Evolutionary conservation across 1,140 invertebrate species (phyloP).

Genomic region (Zaprionus ornatus): DNA sequence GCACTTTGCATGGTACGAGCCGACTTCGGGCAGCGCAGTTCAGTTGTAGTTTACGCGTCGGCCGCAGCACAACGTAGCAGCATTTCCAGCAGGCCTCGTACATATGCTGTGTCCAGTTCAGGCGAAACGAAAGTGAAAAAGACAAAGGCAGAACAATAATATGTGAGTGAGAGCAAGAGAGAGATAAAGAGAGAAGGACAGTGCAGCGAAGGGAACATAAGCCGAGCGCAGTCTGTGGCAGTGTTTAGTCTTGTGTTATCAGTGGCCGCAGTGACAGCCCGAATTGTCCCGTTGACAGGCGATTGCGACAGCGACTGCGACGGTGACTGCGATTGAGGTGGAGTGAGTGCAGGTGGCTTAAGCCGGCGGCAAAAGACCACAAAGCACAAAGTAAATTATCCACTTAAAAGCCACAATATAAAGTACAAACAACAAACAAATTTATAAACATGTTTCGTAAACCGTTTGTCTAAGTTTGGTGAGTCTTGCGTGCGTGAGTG

Average conservation of each 20-base stretch:
- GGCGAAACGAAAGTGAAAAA: constrained; percentile 25
- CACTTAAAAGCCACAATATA: constrained; percentile 28
- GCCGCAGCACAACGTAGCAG: constrained; percentile 70
- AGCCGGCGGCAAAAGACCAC: constrained; percentile 38
- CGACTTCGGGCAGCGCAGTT: constrained; percentile 29
- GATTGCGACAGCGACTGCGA: neutral
- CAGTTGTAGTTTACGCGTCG: constrained; percentile 80
- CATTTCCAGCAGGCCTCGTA: constrained; percentile 21
- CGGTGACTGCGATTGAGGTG: neutral
- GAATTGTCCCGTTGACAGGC: constrained; percentile 27
- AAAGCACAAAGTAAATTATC: constrained; percentile 42
- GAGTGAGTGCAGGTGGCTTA: constrained; percentile 16
- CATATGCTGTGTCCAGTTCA: constrained; percentile 27
- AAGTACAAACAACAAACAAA: constrained; percentile 12
- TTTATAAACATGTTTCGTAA: constrained; percentile 33
- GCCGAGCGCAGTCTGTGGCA: constrained; percentile 24
- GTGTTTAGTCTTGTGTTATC: constrained; percentile 56
- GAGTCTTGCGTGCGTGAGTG: constrained; percentile 7
- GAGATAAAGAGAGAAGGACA: constrained; percentile 1
- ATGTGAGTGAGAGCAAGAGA: constrained; percentile 7
- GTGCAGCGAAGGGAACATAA: constrained; percentile 18
- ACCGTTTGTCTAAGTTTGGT: constrained; percentile 16
- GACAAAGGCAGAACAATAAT: constrained; percentile 4
- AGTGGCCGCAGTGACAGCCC: constrained; percentile 28
- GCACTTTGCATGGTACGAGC: neutral